Base-by-base conservation (phyloP, 2,888 invertebrate species). In the Argyresthia goedartella region DNA sequence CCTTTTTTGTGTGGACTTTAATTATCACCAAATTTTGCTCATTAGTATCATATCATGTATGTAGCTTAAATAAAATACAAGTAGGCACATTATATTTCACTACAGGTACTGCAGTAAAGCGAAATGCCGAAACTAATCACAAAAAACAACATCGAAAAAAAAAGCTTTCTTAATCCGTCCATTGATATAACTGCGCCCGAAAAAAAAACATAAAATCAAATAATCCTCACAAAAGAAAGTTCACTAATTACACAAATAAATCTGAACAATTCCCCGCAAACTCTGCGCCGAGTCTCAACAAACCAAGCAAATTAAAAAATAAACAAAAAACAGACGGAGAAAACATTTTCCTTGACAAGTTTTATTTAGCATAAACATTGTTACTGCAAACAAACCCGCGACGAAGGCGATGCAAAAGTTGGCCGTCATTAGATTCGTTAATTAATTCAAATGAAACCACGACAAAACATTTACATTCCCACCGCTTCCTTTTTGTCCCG, bases 371-470 rank as follows among this genome's bases (percentile, higher is more conserved):
- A 80, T 79, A 81, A 85, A 85, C 85, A 86, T 80, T 84, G 86
- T 84, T 81, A 81, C 74, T 67, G 69, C 61, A 63, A 60, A 53
- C 54, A 47, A 51, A 62, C 61, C 56, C 60, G 67, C 74, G 72
- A 71, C 69, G 66, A 64, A 58, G 64, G 67, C 76, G 75, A 75
- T 74, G 75, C 80, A 80, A 81, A 85, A 84, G 76, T 85, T 81
- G 36, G 65, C 70, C 73, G 72, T 84, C 84, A 86, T 86, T 85
- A 86, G 78, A 78, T 74, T 71, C 78, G 72, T 82, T 86, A 86
- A 86, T 86, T 86, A 86, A 86, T 85, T 85, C 86, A 82, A 86
- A 86, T 78, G 77, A 80, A 81, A 80, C 82, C 76, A 77, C 82
- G 78, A 73, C 77, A 76, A 78, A 81, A 75, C 77, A 82, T 84